These are phyloP conservation scores for Vanessa tameamea DNA, from an alignment of 1,140 invertebrate species.

Conservation along the genomic window DNA sequence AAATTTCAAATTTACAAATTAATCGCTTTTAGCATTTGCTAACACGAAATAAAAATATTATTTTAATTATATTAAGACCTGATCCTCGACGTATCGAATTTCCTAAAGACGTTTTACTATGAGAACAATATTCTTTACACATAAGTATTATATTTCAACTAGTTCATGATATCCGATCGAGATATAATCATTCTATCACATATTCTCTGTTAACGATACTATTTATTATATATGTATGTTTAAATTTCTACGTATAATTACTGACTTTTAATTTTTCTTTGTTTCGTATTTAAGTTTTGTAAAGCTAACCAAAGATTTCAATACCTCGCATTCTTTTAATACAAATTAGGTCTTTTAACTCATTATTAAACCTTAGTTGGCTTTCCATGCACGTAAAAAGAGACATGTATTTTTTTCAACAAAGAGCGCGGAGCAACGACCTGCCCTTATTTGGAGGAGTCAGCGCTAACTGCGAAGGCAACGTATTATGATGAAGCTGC, in stretches of 20 bases:
- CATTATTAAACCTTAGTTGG: conserved; percentile 63
- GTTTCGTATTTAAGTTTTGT: conserved; percentile 23
- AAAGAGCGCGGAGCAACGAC: conserved; percentile 73
- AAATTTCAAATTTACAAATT: conserved; percentile 27
- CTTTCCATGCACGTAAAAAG: conserved; percentile 67
- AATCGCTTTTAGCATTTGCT: conserved; percentile 21
- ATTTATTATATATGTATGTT: not conserved
- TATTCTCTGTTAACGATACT: not conserved
- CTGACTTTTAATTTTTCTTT: conserved; percentile 30
- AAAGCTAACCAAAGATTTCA: conserved; percentile 47
- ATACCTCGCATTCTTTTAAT: conserved; percentile 53
- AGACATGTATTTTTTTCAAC: conserved; percentile 76
- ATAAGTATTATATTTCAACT: conserved; percentile 27
- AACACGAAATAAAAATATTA: conserved; percentile 25
- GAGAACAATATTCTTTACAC: conserved; percentile 20
- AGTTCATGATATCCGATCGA: conserved; percentile 2
- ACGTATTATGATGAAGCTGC: conserved; percentile 44
- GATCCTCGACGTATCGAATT: conserved; percentile 26
- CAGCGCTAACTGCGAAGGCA: conserved; percentile 61
- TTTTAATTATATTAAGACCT: conserved; percentile 22
- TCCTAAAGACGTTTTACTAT: conserved; percentile 23
- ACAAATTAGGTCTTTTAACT: conserved; percentile 59
- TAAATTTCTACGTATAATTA: conserved; percentile 1
- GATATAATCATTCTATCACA: not conserved
- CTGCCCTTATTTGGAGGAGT: conserved; percentile 76